phyloP scores from a whole-genome alignment of 2,888 invertebrate genomes.

The Drosophila villosipedis region DNA sequence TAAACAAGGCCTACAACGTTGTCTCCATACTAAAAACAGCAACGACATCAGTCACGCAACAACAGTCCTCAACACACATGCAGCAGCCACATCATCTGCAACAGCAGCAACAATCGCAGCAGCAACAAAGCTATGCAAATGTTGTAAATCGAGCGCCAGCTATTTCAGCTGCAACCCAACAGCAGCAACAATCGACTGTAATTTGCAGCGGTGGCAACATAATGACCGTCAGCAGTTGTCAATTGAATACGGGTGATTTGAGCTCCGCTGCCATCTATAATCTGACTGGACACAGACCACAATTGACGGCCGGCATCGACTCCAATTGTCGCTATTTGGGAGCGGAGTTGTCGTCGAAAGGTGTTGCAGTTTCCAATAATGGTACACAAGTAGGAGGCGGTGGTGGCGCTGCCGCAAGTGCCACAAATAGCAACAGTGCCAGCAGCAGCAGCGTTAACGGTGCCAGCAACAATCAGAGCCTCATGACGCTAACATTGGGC shows the following conservation, averaged over 20 bases:
- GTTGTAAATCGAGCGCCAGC: conserved; percentile 56
- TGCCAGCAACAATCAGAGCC: conserved; percentile 34
- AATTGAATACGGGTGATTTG: conserved; percentile 52
- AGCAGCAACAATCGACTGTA: conserved; percentile 52
- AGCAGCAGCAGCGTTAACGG: conserved; percentile 24
- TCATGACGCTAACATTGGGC: conserved; percentile 54
- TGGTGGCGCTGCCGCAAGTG: not conserved
- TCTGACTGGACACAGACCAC: conserved; percentile 47
- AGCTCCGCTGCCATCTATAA: conserved; percentile 63
- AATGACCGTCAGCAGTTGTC: conserved; percentile 58
- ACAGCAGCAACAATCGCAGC: conserved; percentile 41
- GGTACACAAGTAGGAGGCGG: conserved; percentile 11
- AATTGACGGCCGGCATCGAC: conserved; percentile 44
- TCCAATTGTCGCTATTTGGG: conserved; percentile 48
- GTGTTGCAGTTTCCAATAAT: conserved; percentile 20
- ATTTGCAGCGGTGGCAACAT: conserved; percentile 64
- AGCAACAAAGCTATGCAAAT: conserved; percentile 69
- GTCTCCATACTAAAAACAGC: conserved; percentile 74
- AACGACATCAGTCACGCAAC: conserved; percentile 44
- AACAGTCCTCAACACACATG: conserved; percentile 18
- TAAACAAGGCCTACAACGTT: conserved; percentile 75
- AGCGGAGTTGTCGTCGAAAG: conserved; percentile 33
- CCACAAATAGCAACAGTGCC: conserved; percentile 1
- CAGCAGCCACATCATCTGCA: conserved; percentile 32
- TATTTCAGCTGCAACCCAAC: conserved; percentile 30